These are phyloP conservation scores for Virgularia gustaviana DNA, from an alignment of 92 coral and sea anemone species.

Conservation along the genomic window DNA sequence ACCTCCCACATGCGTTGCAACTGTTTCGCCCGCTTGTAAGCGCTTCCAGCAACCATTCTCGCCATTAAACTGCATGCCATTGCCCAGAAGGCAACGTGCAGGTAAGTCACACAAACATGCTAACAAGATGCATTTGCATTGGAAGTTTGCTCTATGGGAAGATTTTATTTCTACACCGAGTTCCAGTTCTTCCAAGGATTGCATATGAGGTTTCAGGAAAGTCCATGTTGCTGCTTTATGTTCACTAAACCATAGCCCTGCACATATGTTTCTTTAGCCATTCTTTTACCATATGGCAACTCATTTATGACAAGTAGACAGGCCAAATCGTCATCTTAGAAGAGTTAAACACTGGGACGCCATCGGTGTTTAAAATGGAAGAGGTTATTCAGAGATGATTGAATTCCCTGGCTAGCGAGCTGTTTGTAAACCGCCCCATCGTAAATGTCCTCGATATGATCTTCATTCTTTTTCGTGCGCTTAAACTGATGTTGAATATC, in stretches of 20 bases:
- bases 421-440: too few relatives aligned
- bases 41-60: constrained; percentile 65
- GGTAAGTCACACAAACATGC: constrained; percentile 57
- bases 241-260: constrained; percentile 71
- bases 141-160: constrained; percentile 43
- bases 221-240: constrained; percentile 64
- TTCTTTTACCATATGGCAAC: constrained; percentile 47
- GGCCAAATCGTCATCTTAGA: constrained; percentile 75
- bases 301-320: constrained; percentile 54
- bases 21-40: constrained; percentile 57
- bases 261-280: constrained; percentile 59
- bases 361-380: constrained; percentile 57
- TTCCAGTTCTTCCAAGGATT: constrained; percentile 43
- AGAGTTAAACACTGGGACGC: constrained; percentile 71
- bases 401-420: constrained; percentile 39
- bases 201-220: constrained; percentile 46
- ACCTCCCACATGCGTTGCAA: constrained; percentile 32
- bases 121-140: constrained; percentile 44
- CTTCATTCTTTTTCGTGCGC: constrained; percentile 24
- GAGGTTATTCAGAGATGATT: constrained; percentile 48
- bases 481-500: constrained; percentile 57
- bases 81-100: constrained; percentile 59
- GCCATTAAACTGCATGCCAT: constrained; percentile 65
- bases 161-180: constrained; percentile 50
- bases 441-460: constrained; percentile 53